These are phyloP conservation scores for Lepidocyrtoides sp. DNA, from an alignment of 2,888 invertebrate genomes.

Conservation along the genomic window DNA sequence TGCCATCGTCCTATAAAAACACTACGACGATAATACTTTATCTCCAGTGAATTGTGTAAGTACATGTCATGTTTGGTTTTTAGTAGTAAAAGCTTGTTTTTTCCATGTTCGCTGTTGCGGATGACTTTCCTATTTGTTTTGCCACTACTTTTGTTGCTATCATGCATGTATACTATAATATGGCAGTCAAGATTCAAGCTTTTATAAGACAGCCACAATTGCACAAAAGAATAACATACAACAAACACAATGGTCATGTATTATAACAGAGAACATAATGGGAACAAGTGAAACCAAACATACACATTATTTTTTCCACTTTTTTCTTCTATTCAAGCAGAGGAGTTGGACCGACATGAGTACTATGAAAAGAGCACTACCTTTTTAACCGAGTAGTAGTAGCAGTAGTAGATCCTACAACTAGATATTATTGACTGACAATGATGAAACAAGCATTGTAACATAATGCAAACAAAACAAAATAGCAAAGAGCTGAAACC, in stretches of 20 bases:
- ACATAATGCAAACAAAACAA: slow-evolving; percentile 75
- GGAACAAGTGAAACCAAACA: slow-evolving; percentile 65
- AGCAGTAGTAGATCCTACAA: slow-evolving; percentile 6
- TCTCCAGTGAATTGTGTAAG: slow-evolving; percentile 28
- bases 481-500: slow-evolving; percentile 48
- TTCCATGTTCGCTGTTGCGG: slow-evolving; percentile 52
- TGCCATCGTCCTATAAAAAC: not conserved
- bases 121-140: slow-evolving; percentile 20
- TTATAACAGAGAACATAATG: not conserved
- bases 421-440: slow-evolving; percentile 74
- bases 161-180: not conserved
- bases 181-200: slow-evolving; percentile 18
- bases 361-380: slow-evolving; percentile 14
- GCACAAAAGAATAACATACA: slow-evolving; percentile 10
- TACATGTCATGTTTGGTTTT: slow-evolving; percentile 59
- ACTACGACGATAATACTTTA: not conserved
- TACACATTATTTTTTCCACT: slow-evolving; percentile 36
- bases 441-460: slow-evolving; percentile 76
- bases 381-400: not conserved
- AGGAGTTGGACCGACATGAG: slow-evolving; percentile 70
- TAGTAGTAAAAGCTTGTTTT: slow-evolving; percentile 64
- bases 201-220: slow-evolving; percentile 38
- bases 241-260: slow-evolving; percentile 14
- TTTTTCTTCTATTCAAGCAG: slow-evolving; percentile 64
- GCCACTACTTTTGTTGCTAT: not conserved